Conservation (phyloP, 2,113 vertebrate species). For the Capreolus pygargus region DNA sequence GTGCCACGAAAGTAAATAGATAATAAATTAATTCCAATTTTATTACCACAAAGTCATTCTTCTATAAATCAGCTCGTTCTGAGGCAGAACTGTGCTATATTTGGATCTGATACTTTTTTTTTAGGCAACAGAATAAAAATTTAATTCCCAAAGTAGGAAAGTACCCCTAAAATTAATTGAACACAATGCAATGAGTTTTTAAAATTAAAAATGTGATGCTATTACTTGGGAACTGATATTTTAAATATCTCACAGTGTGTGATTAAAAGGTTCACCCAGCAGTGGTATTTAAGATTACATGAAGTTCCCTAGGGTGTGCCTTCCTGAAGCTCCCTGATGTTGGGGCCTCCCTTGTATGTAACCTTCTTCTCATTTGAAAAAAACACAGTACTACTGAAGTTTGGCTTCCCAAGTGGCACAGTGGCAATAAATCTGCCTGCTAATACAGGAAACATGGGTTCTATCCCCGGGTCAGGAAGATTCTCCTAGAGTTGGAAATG, state of each 20-base stretch:
- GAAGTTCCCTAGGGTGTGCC: neutral
- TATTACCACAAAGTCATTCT: neutral
- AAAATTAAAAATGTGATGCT: neutral
- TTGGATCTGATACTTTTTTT: neutral
- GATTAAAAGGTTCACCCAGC: neutral
- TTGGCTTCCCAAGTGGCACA: neutral
- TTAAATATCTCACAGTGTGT: neutral
- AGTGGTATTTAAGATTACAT: neutral
- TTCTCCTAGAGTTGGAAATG: neutral
- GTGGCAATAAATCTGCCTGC: neutral
- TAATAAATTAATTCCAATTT: neutral
- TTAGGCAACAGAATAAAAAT: neutral
- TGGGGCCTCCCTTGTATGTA: neutral
- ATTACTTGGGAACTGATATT: neutral
- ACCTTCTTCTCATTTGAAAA: neutral
- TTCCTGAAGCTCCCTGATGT: neutral
- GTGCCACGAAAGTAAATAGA: neutral
- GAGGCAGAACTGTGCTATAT: neutral
- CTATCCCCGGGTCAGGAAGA: neutral
- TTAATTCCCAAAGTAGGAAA: neutral
- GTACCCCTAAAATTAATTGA: neutral
- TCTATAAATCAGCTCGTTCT: neutral
- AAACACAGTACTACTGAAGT: neutral
- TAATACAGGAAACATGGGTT: neutral
- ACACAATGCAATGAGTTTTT: neutral